These are phyloP conservation scores for Xestia sexstrigata DNA, from an alignment of 2,888 invertebrate genomes.

Conservation along the genomic window DNA sequence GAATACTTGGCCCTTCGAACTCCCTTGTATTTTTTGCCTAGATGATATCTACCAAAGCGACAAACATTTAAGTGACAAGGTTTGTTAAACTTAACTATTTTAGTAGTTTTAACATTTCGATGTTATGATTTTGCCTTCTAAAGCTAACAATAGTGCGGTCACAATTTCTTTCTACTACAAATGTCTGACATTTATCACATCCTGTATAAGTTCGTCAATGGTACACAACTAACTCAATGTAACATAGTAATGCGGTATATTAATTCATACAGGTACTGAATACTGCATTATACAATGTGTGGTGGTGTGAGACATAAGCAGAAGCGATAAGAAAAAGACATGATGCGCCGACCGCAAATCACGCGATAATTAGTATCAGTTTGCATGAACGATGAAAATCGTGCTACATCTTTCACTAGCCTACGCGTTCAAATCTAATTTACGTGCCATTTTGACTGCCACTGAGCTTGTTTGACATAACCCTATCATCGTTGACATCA, in stretches of 20 bases:
- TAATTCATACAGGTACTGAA: slow-evolving; percentile 79
- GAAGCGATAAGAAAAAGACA: slow-evolving; percentile 11
- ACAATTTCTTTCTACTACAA: background rate
- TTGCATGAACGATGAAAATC: background rate
- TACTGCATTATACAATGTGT: slow-evolving; percentile 75
- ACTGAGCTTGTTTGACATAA: background rate
- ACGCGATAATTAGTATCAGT: background rate
- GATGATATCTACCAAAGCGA: no score
- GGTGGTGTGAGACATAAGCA: slow-evolving; percentile 60
- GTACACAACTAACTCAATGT: slow-evolving; percentile 66
- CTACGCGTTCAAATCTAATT: background rate
- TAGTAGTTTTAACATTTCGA: no score
- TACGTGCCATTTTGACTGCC: background rate
- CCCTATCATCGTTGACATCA: no score
- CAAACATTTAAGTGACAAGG: no score
- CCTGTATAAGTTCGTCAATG: slow-evolving; percentile 66
- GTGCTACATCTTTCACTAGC: no score
- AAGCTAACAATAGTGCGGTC: background rate
- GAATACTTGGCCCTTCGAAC: background rate
- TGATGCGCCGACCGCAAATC: background rate
- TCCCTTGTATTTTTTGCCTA: background rate
- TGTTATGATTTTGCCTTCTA: background rate
- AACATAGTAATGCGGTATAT: slow-evolving; percentile 74
- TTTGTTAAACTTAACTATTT: no score
- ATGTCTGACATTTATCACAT: slow-evolving; percentile 45